These are phyloP conservation scores for Sander vitreus DNA, from an alignment of 2,113 vertebrate species.

Conservation along the genomic window DNA sequence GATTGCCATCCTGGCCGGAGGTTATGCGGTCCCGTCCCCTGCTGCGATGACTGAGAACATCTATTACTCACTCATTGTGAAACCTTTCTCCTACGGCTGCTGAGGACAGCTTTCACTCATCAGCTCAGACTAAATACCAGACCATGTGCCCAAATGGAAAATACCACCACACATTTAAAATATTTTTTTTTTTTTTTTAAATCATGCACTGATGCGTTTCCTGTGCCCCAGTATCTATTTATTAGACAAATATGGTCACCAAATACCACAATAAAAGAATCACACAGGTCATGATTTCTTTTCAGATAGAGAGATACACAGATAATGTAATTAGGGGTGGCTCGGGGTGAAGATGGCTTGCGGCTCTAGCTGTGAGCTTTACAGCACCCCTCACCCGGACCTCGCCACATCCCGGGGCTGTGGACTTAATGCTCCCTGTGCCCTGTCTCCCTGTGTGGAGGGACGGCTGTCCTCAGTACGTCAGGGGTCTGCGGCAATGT, in stretches of 20 bases:
- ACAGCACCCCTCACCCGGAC: too few relatives aligned
- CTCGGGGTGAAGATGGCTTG: too few relatives aligned
- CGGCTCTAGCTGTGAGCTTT: too few relatives aligned
- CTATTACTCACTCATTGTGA: conserved; percentile 65
- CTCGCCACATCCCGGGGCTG: too few relatives aligned
- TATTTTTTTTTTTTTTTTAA: too few relatives aligned
- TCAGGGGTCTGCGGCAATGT: too few relatives aligned
- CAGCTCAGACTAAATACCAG: conserved; percentile 53
- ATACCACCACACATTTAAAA: conserved; percentile 49
- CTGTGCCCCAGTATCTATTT: conserved; percentile 52
- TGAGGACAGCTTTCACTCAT: conserved; percentile 67
- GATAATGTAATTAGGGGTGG: neutral
- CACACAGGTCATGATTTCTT: conserved; percentile 11
- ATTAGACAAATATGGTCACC: conserved; percentile 51
- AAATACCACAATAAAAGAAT: conserved; percentile 44
- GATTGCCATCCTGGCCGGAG: conserved; percentile 29
- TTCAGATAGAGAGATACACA: neutral
- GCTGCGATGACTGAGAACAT: conserved; percentile 56
- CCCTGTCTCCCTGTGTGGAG: too few relatives aligned
- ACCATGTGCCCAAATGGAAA: conserved; percentile 69
- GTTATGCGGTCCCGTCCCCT: conserved; percentile 49
- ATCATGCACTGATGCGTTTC: conserved; percentile 56
- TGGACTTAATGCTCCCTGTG: too few relatives aligned
- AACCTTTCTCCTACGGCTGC: conserved; percentile 63
- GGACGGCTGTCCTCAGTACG: too few relatives aligned